A percentile compares a stretch with the other conserved stretches of the same genome.
Conservation (phyloP, 2,113 vertebrate species). For the Pelusios castaneus region DNA sequence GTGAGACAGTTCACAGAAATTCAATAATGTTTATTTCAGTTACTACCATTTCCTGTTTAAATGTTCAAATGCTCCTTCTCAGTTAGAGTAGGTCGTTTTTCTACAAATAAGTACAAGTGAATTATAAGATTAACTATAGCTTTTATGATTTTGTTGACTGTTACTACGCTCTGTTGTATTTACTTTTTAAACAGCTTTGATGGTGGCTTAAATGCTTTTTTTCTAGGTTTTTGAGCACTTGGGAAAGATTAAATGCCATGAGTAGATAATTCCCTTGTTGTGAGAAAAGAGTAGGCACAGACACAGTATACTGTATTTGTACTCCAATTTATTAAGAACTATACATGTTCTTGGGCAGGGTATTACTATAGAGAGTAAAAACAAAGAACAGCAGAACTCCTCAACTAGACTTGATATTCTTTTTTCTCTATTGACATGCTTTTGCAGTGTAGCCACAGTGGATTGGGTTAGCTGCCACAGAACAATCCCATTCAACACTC, state of each 20-base stretch:
- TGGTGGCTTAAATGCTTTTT: accelerated
- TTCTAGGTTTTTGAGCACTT: not conserved
- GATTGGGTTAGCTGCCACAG: not conserved
- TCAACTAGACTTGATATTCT: accelerated
- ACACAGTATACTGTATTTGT: accelerated
- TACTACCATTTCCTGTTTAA: not conserved
- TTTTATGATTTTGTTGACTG: not conserved
- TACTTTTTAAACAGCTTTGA: not conserved
- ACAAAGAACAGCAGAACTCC: not conserved
- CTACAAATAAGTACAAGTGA: not conserved
- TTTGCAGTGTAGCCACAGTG: not conserved
- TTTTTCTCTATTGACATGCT: not conserved
- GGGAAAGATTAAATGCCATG: not conserved
- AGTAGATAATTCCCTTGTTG: not conserved
- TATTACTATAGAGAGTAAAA: not conserved
- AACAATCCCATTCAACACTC: not conserved
- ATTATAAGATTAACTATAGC: not conserved
- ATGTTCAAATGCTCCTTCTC: not conserved
- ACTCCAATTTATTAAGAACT: not conserved
- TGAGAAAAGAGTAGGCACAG: not conserved
- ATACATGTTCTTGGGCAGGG: not conserved
- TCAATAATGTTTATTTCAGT: not conserved
- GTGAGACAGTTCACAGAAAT: not conserved
- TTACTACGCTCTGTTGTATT: not conserved
- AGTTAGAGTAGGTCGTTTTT: not conserved